Evolutionary conservation across 2,888 invertebrate species (phyloP), one percentile per base, ranked within the genome.

Genomic region (Bimastos eiseni): DNA sequence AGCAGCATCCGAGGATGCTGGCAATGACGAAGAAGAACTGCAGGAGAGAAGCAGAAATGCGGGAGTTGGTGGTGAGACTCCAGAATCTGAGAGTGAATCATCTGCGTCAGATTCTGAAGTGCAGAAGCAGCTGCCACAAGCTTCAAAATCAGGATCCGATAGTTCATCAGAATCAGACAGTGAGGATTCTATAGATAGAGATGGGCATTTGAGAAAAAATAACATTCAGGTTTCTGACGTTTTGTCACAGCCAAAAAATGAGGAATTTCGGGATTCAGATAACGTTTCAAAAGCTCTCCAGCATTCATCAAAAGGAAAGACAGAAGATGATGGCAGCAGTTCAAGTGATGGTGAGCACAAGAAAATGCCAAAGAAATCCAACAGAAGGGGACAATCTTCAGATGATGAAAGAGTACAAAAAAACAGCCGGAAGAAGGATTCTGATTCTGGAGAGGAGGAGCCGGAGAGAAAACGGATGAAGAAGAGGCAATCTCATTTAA

Each of bases 81-180:
- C n/a, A n/a, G 70, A 70, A 70, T 70, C 70, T n/a, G 70, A 70
- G 70, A 70, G 70, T 70, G 70, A 70, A 70, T 70, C 70, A n/a
- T 70, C 70, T 8, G 70, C 30, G 30, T 70, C 70, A 70, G 70
- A 70, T 70, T 70, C 70, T 70, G 70, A 70, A n/a, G 70, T 70
- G 30, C 70, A 4, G 30, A 55, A 55, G 13, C 24, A 55, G 30
- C 55, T 4, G 19, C 49, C 49, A 24, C 24, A 24, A 11, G 24
- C 11, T 55, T 17, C 30, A 70, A 17, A 70, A 70, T 2, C 70
- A 70, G 70, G n/a, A 70, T 49, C 49, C 19, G 70, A 70, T 0
- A 70, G 70, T 70, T 70, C 70, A 11, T 70, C 70, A 70, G 70
- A 70, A n/a, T 70, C 70, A 1, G 30, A 8, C 30, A 70, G 70